Evolutionary conservation across 2,797 vertebrate species (phyloP).

Genomic region (Halcyon smyrnensis): DNA sequence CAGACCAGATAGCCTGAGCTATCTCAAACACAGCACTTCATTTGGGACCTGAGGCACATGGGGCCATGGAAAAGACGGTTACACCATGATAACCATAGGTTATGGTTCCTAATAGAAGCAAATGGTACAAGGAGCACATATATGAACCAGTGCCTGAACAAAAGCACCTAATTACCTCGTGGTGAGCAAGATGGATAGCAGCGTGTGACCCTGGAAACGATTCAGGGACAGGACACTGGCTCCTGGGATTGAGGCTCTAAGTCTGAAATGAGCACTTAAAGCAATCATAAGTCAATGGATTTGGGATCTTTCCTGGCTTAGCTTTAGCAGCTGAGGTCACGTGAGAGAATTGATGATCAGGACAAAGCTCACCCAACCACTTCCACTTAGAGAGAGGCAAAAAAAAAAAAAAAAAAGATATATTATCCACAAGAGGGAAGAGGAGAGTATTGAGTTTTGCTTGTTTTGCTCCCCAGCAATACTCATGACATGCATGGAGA

Average conservation of each 20-base stretch:
- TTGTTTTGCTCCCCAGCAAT: slow-evolving; percentile 3
- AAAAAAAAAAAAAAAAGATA: not conserved
- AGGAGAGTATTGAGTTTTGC: not conserved
- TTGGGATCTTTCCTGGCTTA: not conserved
- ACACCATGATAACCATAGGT: accelerated
- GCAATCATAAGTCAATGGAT: not conserved
- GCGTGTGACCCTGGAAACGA: accelerated
- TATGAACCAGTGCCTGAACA: not conserved
- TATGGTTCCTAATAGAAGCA: not conserved
- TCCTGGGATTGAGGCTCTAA: not conserved
- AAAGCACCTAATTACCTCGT: accelerated
- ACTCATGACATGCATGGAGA: not conserved
- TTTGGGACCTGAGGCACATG: accelerated
- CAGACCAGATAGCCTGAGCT: not conserved
- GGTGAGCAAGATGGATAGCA: not conserved
- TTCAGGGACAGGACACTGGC: not conserved
- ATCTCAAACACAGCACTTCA: not conserved
- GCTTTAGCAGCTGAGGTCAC: not conserved
- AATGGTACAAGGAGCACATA: not conserved
- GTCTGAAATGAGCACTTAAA: not conserved
- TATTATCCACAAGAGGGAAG: not conserved
- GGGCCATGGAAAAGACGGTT: accelerated
- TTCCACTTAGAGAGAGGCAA: not conserved
- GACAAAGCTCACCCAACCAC: not conserved
- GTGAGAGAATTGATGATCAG: not conserved